Base-by-base conservation (phyloP, 1,140 invertebrate genomes). In the Stenopsyche tienmushanensis region DNA sequence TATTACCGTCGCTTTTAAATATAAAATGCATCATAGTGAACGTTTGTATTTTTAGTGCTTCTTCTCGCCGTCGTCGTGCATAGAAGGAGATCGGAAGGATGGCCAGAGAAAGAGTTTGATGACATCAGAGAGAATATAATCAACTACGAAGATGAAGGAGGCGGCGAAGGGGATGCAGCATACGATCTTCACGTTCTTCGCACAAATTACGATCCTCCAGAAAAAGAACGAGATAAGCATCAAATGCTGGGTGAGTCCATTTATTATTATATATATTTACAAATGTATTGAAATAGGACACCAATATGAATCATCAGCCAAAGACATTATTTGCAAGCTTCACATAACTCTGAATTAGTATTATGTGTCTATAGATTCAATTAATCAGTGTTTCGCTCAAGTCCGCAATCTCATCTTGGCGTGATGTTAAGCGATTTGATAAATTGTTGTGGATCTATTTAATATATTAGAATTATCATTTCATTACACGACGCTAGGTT, bases 51-150 rank as follows among this genome's bases (percentile, higher is more conserved):
- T 74, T 47, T 75, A 91, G 89, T 96, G 69, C 81, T 97, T 1
- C 82, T 96, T 0, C 76, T 96, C 72, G 90, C 93, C 1, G 90
- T 96, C 47, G 90, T 96, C 1, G 90, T 95, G 0, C 93, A 94
- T 72, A 85, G 89, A 66, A 83, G 89, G 26, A 88, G 90, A 71
- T 88, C 90, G 8, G 91, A 96, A 73, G 93, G 94, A 63, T 85
- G 90, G 71, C 89, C 93, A 26, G 86, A 87, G 73, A 96, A 96
- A 74, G 94, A 97, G 73, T 88, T 94, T 71, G 95, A 98, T 75
- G 96, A 98, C 75, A 96, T 97, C 29, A 82, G 95, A 66, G 96
- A 98, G 78, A 98, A 95, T 73, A 97, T 98, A 66, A 97, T 98
- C 65, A 93, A 93, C 72, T 98, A 98, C 73, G 93, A 97, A 76